Base-by-base conservation (phyloP, 2,888 invertebrate genomes). In the Petrophora chlorosata region DNA sequence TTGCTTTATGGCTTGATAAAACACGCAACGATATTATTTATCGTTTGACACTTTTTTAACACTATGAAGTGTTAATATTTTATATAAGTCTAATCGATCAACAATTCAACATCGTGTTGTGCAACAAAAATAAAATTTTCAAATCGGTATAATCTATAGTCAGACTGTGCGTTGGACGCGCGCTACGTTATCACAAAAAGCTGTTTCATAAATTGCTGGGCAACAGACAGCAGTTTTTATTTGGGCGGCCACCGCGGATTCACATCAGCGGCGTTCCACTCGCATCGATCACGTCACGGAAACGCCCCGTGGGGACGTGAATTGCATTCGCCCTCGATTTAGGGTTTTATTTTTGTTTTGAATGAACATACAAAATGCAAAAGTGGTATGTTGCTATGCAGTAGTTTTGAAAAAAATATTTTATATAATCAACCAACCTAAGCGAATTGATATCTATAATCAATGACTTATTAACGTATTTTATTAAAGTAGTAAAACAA, bases 171-270 rank as follows among this genome's bases (percentile, higher is more conserved):
- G 41, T 52, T 14, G 46, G 44, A 44, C 53, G 36, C 15, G 55
- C 56, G 53, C 62, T n/a, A n/a, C n/a, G n/a, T n/a, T 63, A 67
- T 67, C 70, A 68, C 70, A 72, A 69, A 69, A 67, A 66, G 61
- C 59, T 36, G 67, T 72, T 73, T 73, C 66, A 75, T 76, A 76
- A 74, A 76, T 76, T 64, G 65, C 59, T 54, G 61, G 58, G 52
- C 59, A 58, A 63, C 57, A 63, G 56, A 63, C 63, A 66, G 64
- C 65, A 65, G 67, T 73, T 76, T 75, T 73, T 68, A 64, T 66
- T 59, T 55, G 26, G 23, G 7, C 16, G 46, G 26, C 32, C 45
- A 35, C 47, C 47, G 16, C 35, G 14, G 30, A 23, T 29, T 35
- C 42, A 12, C 47, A 9, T 35, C 30, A 32, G 55, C 60, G 59